Evolutionary conservation across 2,797 vertebrate species (phyloP).

Genomic region (Toxotes lorentzi): DNA sequence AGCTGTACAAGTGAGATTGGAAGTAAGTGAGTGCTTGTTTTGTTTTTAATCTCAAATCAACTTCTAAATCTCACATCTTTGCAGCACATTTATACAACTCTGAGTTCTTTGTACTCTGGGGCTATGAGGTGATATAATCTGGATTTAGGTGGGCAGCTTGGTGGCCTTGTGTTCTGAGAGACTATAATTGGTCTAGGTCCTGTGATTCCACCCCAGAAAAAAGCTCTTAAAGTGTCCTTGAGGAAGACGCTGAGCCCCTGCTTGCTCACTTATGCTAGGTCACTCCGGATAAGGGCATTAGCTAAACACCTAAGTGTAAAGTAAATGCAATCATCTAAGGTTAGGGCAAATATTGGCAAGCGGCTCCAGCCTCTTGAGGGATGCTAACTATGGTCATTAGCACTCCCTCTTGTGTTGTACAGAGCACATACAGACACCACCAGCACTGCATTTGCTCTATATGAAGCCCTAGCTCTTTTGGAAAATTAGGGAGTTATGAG

Average conservation of each 20-base stretch:
- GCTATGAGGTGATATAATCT: slow-evolving; percentile 22
- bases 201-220: slow-evolving; percentile 16
- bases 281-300: slow-evolving; percentile 28
- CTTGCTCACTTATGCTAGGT: slow-evolving; percentile 36
- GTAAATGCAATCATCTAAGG: slow-evolving; percentile 71
- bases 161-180: slow-evolving; percentile 32
- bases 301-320: slow-evolving; percentile 65
- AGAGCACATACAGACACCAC: slow-evolving; percentile 33
- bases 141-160: slow-evolving; percentile 3
- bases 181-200: slow-evolving; percentile 38
- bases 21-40: background rate
- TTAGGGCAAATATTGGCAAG: slow-evolving; percentile 76
- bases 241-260: slow-evolving; percentile 19
- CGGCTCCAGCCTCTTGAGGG: slow-evolving; percentile 57
- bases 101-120: slow-evolving; percentile 14
- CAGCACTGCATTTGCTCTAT: slow-evolving; percentile 19
- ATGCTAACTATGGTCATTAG: slow-evolving; percentile 71
- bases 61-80: slow-evolving; percentile 3
- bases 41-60: slow-evolving; percentile 30
- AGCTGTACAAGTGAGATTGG: slow-evolving; percentile 22
- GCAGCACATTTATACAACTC: slow-evolving; percentile 6
- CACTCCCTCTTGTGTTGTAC: slow-evolving; percentile 44
- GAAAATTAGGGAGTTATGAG: slow-evolving; percentile 41
- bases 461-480: slow-evolving; percentile 36
- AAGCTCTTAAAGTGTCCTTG: slow-evolving; percentile 48